phyloP scores from a whole-genome alignment of 2,797 vertebrate genomes.

The Trichosurus vulpecula region DNA sequence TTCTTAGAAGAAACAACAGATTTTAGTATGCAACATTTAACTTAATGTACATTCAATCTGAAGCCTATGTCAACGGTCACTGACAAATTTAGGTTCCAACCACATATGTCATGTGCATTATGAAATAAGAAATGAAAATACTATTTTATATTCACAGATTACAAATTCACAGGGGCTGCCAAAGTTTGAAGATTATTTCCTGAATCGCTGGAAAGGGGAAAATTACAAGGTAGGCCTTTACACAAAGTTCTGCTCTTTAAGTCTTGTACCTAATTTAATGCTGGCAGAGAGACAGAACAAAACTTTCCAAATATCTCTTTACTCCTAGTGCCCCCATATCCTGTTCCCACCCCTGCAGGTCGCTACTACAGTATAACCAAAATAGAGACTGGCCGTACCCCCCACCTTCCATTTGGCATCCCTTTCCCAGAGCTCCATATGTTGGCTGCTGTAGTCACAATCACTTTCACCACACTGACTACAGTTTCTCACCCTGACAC shows the following conservation, averaged over 20 bases:
- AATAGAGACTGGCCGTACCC: neutral
- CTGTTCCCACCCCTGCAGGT: neutral
- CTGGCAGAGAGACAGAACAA: neutral
- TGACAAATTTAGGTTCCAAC: neutral
- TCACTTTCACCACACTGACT: neutral
- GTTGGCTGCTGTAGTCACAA: neutral
- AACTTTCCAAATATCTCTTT: neutral
- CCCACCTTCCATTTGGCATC: neutral
- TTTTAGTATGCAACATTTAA: neutral
- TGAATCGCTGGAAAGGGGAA: neutral
- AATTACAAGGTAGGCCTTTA: neutral
- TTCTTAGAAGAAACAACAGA: neutral
- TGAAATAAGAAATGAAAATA: neutral
- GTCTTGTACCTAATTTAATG: neutral
- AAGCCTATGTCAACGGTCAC: neutral
- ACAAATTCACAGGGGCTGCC: neutral
- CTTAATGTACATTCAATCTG: neutral
- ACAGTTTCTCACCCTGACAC: neutral
- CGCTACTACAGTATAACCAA: neutral
- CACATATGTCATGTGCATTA: neutral
- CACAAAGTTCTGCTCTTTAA: rapidly evolving
- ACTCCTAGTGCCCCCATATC: neutral
- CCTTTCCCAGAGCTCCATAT: neutral
- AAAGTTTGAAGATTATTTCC: neutral
- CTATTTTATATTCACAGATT: neutral